These are phyloP conservation scores for Drosophila baimaii DNA, from an alignment of 1,140 invertebrate species.

Conservation along the genomic window DNA sequence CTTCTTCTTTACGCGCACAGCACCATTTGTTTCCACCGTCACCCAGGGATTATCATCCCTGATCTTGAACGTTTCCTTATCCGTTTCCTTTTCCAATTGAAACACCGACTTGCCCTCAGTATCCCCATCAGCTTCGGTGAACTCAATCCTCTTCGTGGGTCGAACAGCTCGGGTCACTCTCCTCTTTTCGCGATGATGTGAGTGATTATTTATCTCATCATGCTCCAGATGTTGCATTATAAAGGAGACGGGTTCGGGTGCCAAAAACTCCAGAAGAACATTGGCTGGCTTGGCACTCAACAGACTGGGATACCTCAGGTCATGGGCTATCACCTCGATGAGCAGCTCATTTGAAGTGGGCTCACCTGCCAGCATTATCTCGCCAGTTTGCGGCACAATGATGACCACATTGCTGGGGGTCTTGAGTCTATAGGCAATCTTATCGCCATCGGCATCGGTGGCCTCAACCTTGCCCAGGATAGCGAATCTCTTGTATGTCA, in stretches of 20 bases:
- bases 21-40: conserved; percentile 94
- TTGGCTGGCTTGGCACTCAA: conserved; percentile 89
- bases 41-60: conserved; percentile 97
- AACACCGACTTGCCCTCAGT: conserved; percentile 94
- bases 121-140: conserved; percentile 95
- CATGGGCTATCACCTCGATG: conserved; percentile 91
- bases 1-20: conserved; percentile 96
- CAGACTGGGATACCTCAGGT: conserved; percentile 89
- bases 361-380: conserved; percentile 92
- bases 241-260: conserved; percentile 85
- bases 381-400: conserved; percentile 95
- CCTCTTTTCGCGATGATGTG: conserved; percentile 89
- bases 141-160: conserved; percentile 96
- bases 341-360: conserved; percentile 89
- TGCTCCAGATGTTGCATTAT: conserved; percentile 84
- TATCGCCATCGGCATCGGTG: conserved; percentile 93
- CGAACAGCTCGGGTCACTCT: conserved; percentile 94
- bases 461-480: conserved; percentile 92
- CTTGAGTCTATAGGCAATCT: conserved; percentile 92
- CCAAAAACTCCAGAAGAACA: conserved; percentile 90
- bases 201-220: conserved; percentile 85
- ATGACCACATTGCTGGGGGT: conserved; percentile 91
- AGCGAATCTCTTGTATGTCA: conserved; percentile 90
- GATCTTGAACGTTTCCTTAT: conserved; percentile 96
- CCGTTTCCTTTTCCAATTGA: conserved; percentile 95